A percentile compares a stretch with the other conserved stretches of the same genome.
Evolutionary conservation across 2,888 invertebrate species (phyloP).

Genomic region (Diloba caeruleocephala): DNA sequence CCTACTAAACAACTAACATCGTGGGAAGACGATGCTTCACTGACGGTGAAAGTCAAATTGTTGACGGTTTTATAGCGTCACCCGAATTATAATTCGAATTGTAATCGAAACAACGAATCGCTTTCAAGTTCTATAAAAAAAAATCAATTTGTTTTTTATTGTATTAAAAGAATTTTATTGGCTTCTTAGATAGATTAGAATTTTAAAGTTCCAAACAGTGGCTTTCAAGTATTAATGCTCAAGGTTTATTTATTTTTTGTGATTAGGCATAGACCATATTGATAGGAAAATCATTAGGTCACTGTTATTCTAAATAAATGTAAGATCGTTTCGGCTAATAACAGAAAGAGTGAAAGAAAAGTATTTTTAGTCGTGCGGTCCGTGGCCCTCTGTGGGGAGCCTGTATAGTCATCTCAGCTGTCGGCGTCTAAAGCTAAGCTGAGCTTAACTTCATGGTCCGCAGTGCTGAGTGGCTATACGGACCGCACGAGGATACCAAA

Average conservation of each 20-base stretch:
- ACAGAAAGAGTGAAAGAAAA: too few relatives aligned
- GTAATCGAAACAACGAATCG: slow-evolving; percentile 81
- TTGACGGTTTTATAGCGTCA: slow-evolving; percentile 79
- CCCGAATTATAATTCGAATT: slow-evolving; percentile 78
- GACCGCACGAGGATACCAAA: too few relatives aligned
- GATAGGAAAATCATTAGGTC: slow-evolving; percentile 27
- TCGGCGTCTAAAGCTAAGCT: too few relatives aligned
- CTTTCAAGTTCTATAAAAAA: slow-evolving; percentile 75
- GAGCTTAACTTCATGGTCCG: too few relatives aligned
- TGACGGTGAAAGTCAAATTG: slow-evolving; percentile 84
- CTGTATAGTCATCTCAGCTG: too few relatives aligned
- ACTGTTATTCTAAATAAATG: slow-evolving; percentile 23
- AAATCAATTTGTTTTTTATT: slow-evolving; percentile 77
- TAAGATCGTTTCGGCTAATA: too few relatives aligned
- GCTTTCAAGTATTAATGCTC: slow-evolving; percentile 48
- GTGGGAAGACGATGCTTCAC: slow-evolving; percentile 82
- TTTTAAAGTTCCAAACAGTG: slow-evolving; percentile 46
- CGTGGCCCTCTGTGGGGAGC: too few relatives aligned
- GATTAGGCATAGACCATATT: slow-evolving; percentile 31
- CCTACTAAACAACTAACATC: slow-evolving; percentile 81
- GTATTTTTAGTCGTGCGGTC: too few relatives aligned
- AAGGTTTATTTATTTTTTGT: slow-evolving; percentile 32
- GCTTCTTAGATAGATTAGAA: slow-evolving; percentile 41
- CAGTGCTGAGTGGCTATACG: too few relatives aligned
- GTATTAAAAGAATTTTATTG: slow-evolving; percentile 57